These are phyloP conservation scores for Dermatophagoides farinae DNA, from an alignment of 1,140 invertebrate genomes.

Conservation along the genomic window DNA sequence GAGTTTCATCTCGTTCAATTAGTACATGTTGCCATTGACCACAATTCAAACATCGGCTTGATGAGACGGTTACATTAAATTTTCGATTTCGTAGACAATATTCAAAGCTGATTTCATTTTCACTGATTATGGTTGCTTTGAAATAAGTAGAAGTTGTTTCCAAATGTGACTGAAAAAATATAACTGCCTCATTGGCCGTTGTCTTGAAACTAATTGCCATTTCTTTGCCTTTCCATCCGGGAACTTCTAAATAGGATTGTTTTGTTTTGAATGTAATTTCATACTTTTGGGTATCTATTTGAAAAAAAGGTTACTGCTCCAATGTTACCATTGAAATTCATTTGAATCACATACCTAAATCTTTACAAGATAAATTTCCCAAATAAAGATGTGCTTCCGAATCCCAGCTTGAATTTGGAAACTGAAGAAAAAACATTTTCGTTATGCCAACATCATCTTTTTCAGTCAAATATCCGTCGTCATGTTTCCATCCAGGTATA, in stretches of 20 bases:
- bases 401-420: constrained; percentile 52
- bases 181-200: constrained; percentile 62
- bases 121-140: constrained; percentile 62
- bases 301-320: no score
- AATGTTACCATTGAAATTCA: neutral
- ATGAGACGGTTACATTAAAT: constrained; percentile 53
- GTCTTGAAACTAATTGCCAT: constrained; percentile 79
- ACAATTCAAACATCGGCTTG: constrained; percentile 53
- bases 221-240: constrained; percentile 71
- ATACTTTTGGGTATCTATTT: constrained; percentile 65
- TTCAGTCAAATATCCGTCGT: constrained; percentile 59
- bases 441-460: constrained; percentile 63
- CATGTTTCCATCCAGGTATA: constrained; percentile 53
- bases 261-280: constrained; percentile 80
- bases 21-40: constrained; percentile 85
- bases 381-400: constrained; percentile 64
- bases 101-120: constrained; percentile 67
- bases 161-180: constrained; percentile 70
- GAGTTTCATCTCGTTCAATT: constrained; percentile 48
- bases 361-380: constrained; percentile 73
- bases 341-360: constrained; percentile 49
- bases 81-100: constrained; percentile 57
- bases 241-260: constrained; percentile 72
- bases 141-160: constrained; percentile 47
- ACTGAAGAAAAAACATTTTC: constrained; percentile 68